Percentiles rank a stretch among this genome's conserved stretches.
These are phyloP conservation scores for Cyanoramphus novaezelandiae DNA, from an alignment of 2,113 vertebrate species.

Conservation along the genomic window DNA sequence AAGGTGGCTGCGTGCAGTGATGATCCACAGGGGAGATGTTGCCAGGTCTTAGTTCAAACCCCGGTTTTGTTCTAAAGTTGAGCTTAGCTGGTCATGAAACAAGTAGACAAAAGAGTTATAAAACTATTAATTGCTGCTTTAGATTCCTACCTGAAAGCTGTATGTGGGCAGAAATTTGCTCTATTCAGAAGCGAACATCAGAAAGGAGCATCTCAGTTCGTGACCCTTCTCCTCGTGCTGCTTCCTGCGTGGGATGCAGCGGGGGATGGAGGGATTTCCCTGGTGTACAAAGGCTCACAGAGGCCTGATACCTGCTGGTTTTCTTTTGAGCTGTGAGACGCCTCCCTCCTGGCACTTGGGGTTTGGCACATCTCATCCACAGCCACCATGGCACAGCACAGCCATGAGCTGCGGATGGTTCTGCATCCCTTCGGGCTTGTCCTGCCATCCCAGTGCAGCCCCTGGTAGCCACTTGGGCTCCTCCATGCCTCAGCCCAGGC, in stretches of 20 bases:
- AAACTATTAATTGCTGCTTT: conserved; percentile 39
- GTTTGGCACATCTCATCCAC: background rate
- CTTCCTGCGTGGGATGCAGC: background rate
- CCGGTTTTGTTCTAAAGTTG: background rate
- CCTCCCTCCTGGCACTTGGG: background rate
- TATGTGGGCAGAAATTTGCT: conserved; percentile 28
- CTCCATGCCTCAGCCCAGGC: background rate
- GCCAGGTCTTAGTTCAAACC: background rate
- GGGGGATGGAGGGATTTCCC: background rate
- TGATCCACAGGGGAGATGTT: background rate
- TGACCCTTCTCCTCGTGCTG: background rate
- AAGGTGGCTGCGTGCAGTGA: rapidly evolving
- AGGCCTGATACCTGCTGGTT: background rate
- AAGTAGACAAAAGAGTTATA: background rate
- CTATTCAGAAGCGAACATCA: background rate
- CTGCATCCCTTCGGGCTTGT: background rate
- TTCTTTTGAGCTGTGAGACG: background rate
- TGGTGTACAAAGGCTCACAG: background rate
- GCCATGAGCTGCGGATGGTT: rapidly evolving
- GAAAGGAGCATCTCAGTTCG: background rate
- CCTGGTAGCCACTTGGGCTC: background rate
- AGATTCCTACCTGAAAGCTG: background rate
- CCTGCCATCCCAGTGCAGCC: rapidly evolving
- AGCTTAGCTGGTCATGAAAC: background rate
- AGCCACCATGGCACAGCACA: background rate